A percentile compares a stretch with the other conserved stretches of the same genome.
Evolutionary conservation across 37 sponge, comb jelly and placozoan species (phyloP).

Genomic region (Beroe forskalii): DNA sequence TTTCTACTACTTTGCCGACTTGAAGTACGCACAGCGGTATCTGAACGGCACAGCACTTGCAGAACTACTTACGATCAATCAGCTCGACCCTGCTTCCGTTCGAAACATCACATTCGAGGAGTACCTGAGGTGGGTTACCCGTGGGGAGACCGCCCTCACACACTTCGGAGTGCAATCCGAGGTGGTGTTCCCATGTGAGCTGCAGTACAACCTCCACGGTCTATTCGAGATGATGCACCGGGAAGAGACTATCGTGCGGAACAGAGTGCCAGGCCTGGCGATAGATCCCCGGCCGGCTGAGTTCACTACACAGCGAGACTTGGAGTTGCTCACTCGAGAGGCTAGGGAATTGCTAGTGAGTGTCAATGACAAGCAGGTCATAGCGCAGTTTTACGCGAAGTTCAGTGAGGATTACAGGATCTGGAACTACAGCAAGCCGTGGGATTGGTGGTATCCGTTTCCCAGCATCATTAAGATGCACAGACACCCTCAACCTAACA

Average conservation of each 20-base stretch:
- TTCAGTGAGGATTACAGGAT: neutral
- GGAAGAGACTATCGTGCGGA: neutral
- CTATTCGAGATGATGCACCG: neutral
- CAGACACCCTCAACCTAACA: neutral
- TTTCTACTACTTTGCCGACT: conserved; percentile 16
- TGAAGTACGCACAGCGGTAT: neutral
- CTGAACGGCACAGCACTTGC: neutral
- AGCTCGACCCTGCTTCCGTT: neutral
- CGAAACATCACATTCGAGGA: neutral
- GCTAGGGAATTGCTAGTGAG: neutral
- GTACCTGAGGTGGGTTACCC: neutral
- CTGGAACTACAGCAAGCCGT: conserved; percentile 12
- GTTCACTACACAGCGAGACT: neutral
- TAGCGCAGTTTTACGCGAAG: conserved; percentile 19
- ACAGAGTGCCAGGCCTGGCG: neutral
- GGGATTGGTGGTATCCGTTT: conserved; percentile 8
- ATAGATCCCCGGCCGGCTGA: neutral
- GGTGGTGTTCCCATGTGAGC: neutral
- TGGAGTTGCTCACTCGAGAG: neutral
- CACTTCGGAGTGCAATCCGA: conserved; percentile 20
- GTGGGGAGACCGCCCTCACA: neutral
- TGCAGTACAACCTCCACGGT: conserved; percentile 8
- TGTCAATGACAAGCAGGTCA: neutral
- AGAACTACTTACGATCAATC: neutral
- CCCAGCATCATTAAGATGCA: neutral